phyloP scores from a whole-genome alignment of 2,888 invertebrate genomes.

The Tinea trinotella region DNA sequence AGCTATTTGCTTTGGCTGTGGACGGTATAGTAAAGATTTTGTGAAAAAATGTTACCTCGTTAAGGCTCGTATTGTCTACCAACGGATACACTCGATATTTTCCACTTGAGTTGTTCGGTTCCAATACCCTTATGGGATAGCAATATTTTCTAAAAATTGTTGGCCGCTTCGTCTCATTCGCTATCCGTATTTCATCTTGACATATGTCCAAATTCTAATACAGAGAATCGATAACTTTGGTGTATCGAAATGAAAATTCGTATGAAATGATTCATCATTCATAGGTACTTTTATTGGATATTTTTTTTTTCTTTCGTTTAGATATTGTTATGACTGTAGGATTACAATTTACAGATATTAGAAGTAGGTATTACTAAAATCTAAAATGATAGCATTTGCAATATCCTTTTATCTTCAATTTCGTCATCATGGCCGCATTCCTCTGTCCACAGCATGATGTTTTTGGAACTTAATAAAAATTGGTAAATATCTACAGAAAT shows the following conservation, averaged over 20 bases:
- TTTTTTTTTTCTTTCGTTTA: too few relatives aligned
- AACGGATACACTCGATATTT: conserved; percentile 14
- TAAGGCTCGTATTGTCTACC: conserved; percentile 14
- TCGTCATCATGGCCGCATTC: too few relatives aligned
- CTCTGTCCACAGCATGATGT: too few relatives aligned
- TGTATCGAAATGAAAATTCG: conserved; percentile 1
- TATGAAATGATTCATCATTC: not conserved
- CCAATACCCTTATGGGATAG: conserved; percentile 9
- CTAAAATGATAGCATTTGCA: too few relatives aligned
- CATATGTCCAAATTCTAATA: conserved; percentile 10
- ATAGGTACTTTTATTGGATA: too few relatives aligned
- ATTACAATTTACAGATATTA: too few relatives aligned
- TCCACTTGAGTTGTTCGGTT: conserved; percentile 4
- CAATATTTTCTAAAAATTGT: conserved; percentile 15
- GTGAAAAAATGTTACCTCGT: conserved; percentile 6
- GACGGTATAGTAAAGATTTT: conserved; percentile 3
- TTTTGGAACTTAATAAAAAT: too few relatives aligned
- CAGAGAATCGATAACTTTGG: not conserved
- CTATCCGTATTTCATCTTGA: conserved; percentile 12
- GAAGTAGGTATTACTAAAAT: too few relatives aligned
- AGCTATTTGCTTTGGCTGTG: not conserved
- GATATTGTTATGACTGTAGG: too few relatives aligned
- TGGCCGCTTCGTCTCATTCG: conserved; percentile 2
- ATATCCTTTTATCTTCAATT: too few relatives aligned
- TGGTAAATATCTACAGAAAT: too few relatives aligned